Base-by-base conservation (phyloP, 2,888 invertebrate species). In the Argyresthia goedartella region DNA sequence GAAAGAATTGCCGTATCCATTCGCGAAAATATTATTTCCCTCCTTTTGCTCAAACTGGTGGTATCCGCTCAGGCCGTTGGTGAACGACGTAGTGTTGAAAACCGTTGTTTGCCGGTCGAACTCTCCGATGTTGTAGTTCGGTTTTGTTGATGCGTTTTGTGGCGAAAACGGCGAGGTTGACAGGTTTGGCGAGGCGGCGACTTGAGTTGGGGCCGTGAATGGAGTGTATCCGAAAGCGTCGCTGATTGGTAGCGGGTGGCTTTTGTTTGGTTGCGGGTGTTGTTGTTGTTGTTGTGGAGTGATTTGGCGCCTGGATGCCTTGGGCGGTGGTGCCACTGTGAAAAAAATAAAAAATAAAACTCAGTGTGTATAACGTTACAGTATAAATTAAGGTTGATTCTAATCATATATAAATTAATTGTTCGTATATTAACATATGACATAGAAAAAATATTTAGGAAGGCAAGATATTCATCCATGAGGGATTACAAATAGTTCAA, bases 251-350 rank as follows among this genome's bases (percentile, higher is more conserved):
- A 72, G 76, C 54, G 72, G 73, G 10, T 42, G 49, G 8, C 8
- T 15, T 34, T 34, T 42, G 51, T 36, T 46, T 56, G 66, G 60
- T 70, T 76, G 65, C 66, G 72, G 67, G n/a, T n/a, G n/a, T n/a
- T n/a, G n/a, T n/a, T n/a, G n/a, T 56, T 68, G 65, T 55, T 65
- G 62, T 57, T 68, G 64, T 16, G 61, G 59, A 43, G 71, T 63
- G 59, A 62, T 61, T 72, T 59, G 68, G 55, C 90, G 89, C 60
- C 90, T 90, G 25, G 90, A 89, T 8, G 92, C 90, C 76, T 95
- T 95, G 54, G 96, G 96, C 54, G 96, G 96, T 56, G 96, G 96
- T 47, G 95, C 95, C 90, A 96, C 96, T 96, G 75, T 8, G 88
- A 85, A n/a, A n/a, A 42, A 54, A 55, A n/a, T 11, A 11, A 43